Evolutionary conservation across 2,797 vertebrate species (phyloP), one percentile per base, ranked within the genome.

Genomic region (Huso huso): DNA sequence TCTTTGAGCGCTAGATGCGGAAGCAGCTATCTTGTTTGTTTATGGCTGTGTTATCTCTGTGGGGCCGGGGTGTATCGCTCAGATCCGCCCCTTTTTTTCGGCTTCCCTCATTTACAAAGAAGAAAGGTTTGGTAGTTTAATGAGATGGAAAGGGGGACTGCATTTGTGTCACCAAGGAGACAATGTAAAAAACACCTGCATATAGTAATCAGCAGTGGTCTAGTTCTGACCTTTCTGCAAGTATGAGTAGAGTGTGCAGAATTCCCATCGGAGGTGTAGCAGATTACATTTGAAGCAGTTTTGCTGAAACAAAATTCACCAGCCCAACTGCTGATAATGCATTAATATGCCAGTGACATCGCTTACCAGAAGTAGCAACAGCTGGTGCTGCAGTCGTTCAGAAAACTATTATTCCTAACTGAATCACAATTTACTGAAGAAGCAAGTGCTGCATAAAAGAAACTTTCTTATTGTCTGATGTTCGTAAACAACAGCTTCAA

Each of bases 291-390:
- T 11, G 37, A 49, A 65, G 8, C 18, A 48, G 15, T 66, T 66
- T 23, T 57, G 64, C 53, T 55, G 23, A 66, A 57, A 37, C 49
- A 55, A 66, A 23, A 2, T 66, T 18, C 15, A 18, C 9, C 55
- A 55, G 7, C 64, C 51, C 64, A 66, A 23, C n/a, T 63, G 53
- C 60, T 61, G 72, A 62, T 65, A 60, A 70, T 8, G 63, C 62
- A 75, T 66, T 70, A 52, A 18, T 66, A 59, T 68, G 10, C 50
- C 72, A 51, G 37, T 62, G n/a, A 67, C 48, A 71, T 48, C 63
- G 5, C 6, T 71, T 67, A 68, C 13, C 49, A 72, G 49, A 72
- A 74, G 51, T 48, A 69, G 12, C 3, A 74, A 65, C 72, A 69
- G 57, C 48, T 73, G 67, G 11, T 71, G 60, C 4, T 65, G 49